phyloP scores from a whole-genome alignment of 2,113 vertebrate species.

The Eublepharis macularius region DNA sequence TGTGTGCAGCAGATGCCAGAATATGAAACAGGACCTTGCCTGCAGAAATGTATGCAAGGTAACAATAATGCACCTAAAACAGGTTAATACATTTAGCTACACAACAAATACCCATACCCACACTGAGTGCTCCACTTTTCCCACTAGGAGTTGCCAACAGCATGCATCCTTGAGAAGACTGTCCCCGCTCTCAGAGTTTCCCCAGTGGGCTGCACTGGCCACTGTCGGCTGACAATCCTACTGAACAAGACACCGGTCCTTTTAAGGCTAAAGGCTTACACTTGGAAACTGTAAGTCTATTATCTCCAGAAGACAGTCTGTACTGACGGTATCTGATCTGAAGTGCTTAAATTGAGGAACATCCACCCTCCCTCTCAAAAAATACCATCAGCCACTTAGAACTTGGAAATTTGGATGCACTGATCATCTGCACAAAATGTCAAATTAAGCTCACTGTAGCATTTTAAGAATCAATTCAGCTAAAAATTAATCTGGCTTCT shows the following conservation, averaged over 20 bases:
- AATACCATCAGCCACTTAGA: background rate
- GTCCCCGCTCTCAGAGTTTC: no score
- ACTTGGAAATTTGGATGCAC: background rate
- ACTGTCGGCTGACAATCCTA: no score
- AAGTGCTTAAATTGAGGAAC: background rate
- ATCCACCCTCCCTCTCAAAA: background rate
- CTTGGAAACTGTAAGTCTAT: no score
- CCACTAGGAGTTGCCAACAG: no score
- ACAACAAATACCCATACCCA: background rate
- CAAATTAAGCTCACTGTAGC: constrained; percentile 8
- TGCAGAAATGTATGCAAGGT: background rate
- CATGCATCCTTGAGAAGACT: no score
- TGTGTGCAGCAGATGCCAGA: background rate
- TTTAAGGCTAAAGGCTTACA: no score
- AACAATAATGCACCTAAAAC: background rate
- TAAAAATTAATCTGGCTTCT: constrained; percentile 30
- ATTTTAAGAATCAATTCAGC: constrained; percentile 36
- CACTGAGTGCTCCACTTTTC: no score
- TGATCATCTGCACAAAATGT: background rate
- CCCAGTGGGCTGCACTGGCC: no score
- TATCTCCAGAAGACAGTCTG: background rate
- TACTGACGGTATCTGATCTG: background rate
- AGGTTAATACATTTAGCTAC: background rate
- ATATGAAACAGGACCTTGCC: background rate
- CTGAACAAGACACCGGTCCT: no score